Evolutionary conservation across 2,113 vertebrate species (phyloP).

Genomic region (Scatophagus argus): DNA sequence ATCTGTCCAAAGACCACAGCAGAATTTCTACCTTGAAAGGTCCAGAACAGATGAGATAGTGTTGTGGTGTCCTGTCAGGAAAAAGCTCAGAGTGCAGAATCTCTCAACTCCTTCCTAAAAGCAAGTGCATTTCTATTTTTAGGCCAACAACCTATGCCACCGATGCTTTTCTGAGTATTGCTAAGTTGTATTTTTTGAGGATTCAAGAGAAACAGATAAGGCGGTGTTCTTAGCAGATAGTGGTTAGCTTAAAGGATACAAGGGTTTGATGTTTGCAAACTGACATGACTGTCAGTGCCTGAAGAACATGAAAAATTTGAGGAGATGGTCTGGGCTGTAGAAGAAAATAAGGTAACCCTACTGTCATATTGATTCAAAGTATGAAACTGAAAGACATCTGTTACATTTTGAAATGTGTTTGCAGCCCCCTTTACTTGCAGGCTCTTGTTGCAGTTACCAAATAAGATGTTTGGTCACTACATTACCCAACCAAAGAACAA

Average conservation of each 20-base stretch:
- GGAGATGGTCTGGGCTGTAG: background rate
- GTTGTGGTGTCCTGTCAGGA: slow-evolving; percentile 36
- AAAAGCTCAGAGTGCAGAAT: slow-evolving; percentile 70
- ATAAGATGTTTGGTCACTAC: background rate
- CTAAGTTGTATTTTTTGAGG: slow-evolving; percentile 59
- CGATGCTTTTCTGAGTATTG: slow-evolving; percentile 54
- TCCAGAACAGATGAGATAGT: background rate
- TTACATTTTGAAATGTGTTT: background rate
- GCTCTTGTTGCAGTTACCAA: slow-evolving; percentile 12
- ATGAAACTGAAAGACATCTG: background rate
- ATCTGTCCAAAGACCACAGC: background rate
- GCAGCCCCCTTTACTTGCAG: background rate
- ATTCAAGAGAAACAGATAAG: slow-evolving; percentile 48
- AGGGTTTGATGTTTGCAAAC: slow-evolving; percentile 16
- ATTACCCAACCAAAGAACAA: slow-evolving; percentile 10
- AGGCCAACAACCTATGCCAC: slow-evolving; percentile 26
- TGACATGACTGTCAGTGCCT: slow-evolving; percentile 4
- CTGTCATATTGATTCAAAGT: background rate
- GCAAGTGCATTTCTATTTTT: slow-evolving; percentile 67
- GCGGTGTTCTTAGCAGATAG: slow-evolving; percentile 46
- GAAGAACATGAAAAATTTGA: background rate
- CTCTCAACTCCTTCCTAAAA: slow-evolving; percentile 68
- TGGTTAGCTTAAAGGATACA: slow-evolving; percentile 18
- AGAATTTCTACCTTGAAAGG: slow-evolving; percentile 25
- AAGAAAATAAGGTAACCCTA: background rate